Conservation (phyloP, 2,888 invertebrate genomes). For the Agrochola lota region DNA sequence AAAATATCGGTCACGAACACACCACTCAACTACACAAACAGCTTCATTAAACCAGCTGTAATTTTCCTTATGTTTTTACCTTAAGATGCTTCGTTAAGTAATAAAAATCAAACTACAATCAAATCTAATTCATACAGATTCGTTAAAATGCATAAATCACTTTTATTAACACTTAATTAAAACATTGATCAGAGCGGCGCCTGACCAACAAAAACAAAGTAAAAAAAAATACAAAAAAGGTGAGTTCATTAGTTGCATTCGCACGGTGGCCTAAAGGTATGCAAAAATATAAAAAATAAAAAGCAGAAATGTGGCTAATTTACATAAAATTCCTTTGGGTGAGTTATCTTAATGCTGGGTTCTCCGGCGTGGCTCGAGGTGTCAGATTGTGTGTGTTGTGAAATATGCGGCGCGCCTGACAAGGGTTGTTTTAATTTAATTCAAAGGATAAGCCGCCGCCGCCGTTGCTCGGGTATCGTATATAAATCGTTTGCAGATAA, state of each 20-base stretch:
- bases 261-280: slow-evolving; percentile 76
- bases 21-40: neutral
- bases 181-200: slow-evolving; percentile 57
- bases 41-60: slow-evolving; percentile 2
- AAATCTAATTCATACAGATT: slow-evolving; percentile 43
- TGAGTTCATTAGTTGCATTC: slow-evolving; percentile 74
- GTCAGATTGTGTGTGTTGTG: slow-evolving; percentile 77
- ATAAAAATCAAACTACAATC: slow-evolving; percentile 37
- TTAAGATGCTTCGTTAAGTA: slow-evolving; percentile 5
- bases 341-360: slow-evolving; percentile 65
- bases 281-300: slow-evolving; percentile 74
- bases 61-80: slow-evolving; percentile 19
- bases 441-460: slow-evolving; percentile 83
- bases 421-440: slow-evolving; percentile 84
- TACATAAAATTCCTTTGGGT: slow-evolving; percentile 84
- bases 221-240: slow-evolving; percentile 26
- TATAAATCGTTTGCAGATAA: slow-evolving; percentile 81
- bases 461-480: slow-evolving; percentile 66
- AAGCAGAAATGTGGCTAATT: slow-evolving; percentile 79
- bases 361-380: slow-evolving; percentile 65
- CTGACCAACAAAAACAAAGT: slow-evolving; percentile 28
- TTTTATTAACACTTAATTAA: slow-evolving; percentile 67
- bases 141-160: slow-evolving; percentile 60
- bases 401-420: slow-evolving; percentile 80
- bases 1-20: slow-evolving; percentile 37